Base-by-base conservation (phyloP, 2,113 vertebrate genomes). In the Stictonetta naevosa region DNA sequence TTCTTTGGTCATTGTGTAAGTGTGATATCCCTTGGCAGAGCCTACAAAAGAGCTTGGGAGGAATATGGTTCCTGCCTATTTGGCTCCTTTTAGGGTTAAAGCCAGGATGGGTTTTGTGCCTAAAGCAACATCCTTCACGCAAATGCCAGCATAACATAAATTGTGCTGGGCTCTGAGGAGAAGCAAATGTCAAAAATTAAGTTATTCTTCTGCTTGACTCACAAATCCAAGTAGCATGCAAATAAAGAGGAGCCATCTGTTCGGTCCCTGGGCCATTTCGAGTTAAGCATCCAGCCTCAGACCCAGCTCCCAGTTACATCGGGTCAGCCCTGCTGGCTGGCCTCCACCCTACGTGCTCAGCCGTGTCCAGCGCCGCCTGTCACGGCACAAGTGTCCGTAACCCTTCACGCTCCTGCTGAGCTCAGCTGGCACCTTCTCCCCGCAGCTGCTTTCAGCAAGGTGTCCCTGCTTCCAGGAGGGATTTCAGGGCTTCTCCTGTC, bases 131-230 rank as follows among this genome's bases (percentile, higher is more conserved):
- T 94, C 90, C 93, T 92, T 93, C 96, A 92, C 44, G 28, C 86
- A 97, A 97, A 97, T 96, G 95, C 95, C 96, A 97, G 95, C 33
- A 48, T 86, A 93, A 96, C 93, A 91, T 93, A 96, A 96, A 96
- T 95, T 94, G 88, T 86, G 83, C 92, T 0, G 38, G 88, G 94
- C 93, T 96, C 95, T 28, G 83, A 96, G 96, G 95, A 96, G 96
- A 97, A 93, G 95, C 93, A 97, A 97, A 97, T 97, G 96, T 96
- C 96, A 96, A 96, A 96, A 96, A 96, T 93, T 92, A 97, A 94
- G 96, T 96, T 96, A 96, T 97, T 97, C 96, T 96, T 95, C 96
- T 95, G 93, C 93, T 97, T 78, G 83, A 88, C 88, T 96, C 95
- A 93, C 95, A 97, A 97, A 96, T 91, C 88, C 92, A 95, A 95